Evolutionary conservation across 2,113 vertebrate species (phyloP).

Genomic region (Cyanistes caeruleus): DNA sequence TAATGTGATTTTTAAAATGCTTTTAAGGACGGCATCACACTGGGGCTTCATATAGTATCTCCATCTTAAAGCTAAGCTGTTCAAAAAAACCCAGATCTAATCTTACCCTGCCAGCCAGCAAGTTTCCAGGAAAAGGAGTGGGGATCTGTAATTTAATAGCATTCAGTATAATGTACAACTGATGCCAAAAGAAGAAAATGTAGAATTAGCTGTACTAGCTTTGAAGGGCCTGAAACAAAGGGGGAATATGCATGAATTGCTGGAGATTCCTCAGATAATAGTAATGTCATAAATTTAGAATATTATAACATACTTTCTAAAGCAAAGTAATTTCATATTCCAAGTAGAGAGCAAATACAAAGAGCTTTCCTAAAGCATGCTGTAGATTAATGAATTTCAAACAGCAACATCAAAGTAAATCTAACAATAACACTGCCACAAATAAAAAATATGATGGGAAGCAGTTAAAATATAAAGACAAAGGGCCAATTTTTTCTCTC

Average conservation of each 20-base stretch:
- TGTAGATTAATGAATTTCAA: constrained; percentile 58
- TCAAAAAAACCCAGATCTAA: constrained; percentile 11
- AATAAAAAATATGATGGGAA: constrained; percentile 40
- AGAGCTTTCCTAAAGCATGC: constrained; percentile 22
- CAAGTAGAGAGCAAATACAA: constrained; percentile 47
- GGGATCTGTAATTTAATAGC: constrained; percentile 33
- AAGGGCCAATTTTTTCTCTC: neutral
- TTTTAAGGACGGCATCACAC: neutral
- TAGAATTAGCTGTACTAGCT: constrained; percentile 47
- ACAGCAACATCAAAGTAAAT: constrained; percentile 59
- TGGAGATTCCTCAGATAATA: constrained; percentile 58
- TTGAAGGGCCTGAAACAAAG: constrained; percentile 58
- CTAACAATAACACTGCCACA: constrained; percentile 47
- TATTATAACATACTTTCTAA: constrained; percentile 50
- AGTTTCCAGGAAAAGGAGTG: constrained; percentile 31
- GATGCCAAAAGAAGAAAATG: constrained; percentile 47
- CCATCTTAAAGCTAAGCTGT: constrained; percentile 13
- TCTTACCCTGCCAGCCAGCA: constrained; percentile 11
- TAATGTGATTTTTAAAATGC: neutral
- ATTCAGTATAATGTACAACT: constrained; percentile 1
- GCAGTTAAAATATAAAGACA: constrained; percentile 26
- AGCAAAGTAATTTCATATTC: constrained; percentile 43
- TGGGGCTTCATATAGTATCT: neutral
- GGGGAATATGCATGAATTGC: constrained; percentile 32
- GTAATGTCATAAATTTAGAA: constrained; percentile 55